Evolutionary conservation across 2,797 vertebrate species (phyloP).

Genomic region (Aeoliscus strigatus): DNA sequence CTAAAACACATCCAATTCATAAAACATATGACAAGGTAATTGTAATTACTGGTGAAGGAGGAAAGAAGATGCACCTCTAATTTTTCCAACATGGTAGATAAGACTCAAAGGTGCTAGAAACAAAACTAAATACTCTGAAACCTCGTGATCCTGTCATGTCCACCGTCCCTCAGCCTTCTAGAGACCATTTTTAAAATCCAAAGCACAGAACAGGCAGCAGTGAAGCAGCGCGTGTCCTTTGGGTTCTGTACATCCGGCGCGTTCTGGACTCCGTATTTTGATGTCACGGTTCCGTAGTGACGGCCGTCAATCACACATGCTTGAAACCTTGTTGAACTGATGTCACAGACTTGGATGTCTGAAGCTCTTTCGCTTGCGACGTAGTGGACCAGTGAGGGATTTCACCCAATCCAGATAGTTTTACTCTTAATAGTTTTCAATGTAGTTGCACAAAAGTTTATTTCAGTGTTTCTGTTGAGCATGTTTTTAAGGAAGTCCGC

Average conservation of each 20-base stretch:
- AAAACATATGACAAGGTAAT: no score
- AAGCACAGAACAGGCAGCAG: slow-evolving; percentile 9
- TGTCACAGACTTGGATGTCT: slow-evolving; percentile 12
- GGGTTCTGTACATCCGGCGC: slow-evolving; percentile 4
- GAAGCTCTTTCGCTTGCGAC: not conserved
- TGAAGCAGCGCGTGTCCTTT: not conserved
- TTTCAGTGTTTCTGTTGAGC: slow-evolving; percentile 41
- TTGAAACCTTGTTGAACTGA: slow-evolving; percentile 11
- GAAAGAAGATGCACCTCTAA: no score
- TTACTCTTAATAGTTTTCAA: slow-evolving; percentile 6
- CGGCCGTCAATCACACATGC: slow-evolving; percentile 10
- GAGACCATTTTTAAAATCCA: not conserved
- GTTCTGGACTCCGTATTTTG: slow-evolving; percentile 7
- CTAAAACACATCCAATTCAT: no score
- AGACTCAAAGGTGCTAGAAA: no score
- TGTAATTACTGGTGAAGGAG: no score
- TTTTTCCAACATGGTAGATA: no score
- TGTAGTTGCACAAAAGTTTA: slow-evolving; percentile 36
- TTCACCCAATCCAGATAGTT: no score
- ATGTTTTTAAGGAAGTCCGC: slow-evolving; percentile 9
- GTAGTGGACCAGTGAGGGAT: not conserved
- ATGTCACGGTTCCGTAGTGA: slow-evolving; percentile 26
- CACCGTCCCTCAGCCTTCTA: not conserved
- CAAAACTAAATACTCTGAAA: no score
- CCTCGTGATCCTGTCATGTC: no score